These are phyloP conservation scores for Brachionus angularis DNA, from an alignment of 1,140 invertebrate genomes.

Conservation along the genomic window DNA sequence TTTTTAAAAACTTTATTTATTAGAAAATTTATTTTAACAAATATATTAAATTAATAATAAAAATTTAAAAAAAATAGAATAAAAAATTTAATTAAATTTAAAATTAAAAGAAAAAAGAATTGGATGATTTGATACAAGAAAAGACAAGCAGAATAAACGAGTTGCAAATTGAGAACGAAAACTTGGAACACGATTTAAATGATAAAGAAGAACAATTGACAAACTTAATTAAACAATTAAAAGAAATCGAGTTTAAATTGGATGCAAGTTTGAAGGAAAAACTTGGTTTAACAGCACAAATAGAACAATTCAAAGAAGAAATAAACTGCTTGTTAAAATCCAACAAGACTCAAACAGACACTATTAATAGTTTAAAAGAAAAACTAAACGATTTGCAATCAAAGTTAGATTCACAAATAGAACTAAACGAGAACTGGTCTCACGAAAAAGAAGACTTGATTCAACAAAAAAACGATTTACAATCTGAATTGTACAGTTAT, in stretches of 20 bases:
- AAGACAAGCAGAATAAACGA: not conserved
- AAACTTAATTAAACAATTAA: not conserved
- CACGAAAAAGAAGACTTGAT: constrained; percentile 37
- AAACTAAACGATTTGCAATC: constrained; percentile 13
- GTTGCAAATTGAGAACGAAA: constrained; percentile 9
- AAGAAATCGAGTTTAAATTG: constrained; percentile 11
- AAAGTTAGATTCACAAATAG: constrained; percentile 8
- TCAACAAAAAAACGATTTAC: constrained; percentile 37
- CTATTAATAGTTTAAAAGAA: constrained; percentile 17
- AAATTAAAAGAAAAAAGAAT: constrained; percentile 18
- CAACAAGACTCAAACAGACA: constrained; percentile 2
- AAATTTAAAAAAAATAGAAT: no score
- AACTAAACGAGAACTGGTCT: constrained; percentile 35
- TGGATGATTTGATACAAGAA: constrained; percentile 11
- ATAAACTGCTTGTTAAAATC: constrained; percentile 23
- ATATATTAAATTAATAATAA: no score
- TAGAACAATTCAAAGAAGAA: constrained; percentile 22
- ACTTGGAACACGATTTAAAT: not conserved
- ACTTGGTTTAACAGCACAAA: not conserved
- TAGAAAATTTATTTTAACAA: no score
- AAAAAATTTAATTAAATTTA: not conserved
- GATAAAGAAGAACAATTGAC: constrained; percentile 23
- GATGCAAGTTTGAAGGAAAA: constrained; percentile 1
- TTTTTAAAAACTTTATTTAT: no score
- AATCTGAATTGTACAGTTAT: constrained; percentile 30